A percentile compares a stretch with the other conserved stretches of the same genome.
Conservation (phyloP, 1,140 invertebrate genomes). For the Cecropterus lyciades region DNA sequence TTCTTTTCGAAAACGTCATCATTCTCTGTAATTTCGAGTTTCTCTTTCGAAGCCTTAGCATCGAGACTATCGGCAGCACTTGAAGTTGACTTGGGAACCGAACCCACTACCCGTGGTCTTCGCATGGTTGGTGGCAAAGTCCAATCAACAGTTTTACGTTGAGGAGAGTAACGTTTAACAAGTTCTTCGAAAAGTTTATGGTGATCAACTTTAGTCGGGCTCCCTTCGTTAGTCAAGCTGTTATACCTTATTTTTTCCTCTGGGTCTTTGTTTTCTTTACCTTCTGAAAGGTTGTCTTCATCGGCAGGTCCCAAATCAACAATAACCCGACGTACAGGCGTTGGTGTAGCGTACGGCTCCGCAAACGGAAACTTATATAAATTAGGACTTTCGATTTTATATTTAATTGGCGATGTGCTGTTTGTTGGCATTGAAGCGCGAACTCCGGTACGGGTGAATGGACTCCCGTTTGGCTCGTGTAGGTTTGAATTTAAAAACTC, state of each 20-base stretch:
- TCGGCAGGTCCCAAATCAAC: constrained; percentile 62
- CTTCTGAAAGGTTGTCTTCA: constrained; percentile 46
- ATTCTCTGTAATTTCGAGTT: constrained; percentile 47
- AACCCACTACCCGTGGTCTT: constrained; percentile 69
- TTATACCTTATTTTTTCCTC: constrained; percentile 53
- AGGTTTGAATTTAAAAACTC: constrained; percentile 77
- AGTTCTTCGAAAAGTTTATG: constrained; percentile 77
- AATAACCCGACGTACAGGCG: constrained; percentile 62
- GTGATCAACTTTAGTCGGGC: constrained; percentile 65
- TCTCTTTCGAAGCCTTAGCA: constrained; percentile 48
- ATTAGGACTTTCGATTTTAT: constrained; percentile 77
- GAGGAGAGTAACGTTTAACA: constrained; percentile 75
- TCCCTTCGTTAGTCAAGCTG: constrained; percentile 58
- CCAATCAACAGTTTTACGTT: constrained; percentile 74
- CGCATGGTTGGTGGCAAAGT: constrained; percentile 73
- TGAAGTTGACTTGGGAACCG: constrained; percentile 74
- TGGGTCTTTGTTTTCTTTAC: constrained; percentile 64
- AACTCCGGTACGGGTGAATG: constrained; percentile 66
- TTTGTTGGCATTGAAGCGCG: constrained; percentile 69
- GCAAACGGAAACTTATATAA: constrained; percentile 81
- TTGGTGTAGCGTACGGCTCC: constrained; percentile 75
- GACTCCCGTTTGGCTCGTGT: constrained; percentile 67
- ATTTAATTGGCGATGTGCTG: constrained; percentile 57
- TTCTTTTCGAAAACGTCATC: constrained; percentile 72
- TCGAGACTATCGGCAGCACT: constrained; percentile 61